phyloP scores from a whole-genome alignment of 2,113 vertebrate species.

The human (Homo sapiens) region GRCh38 chr1:113537501-113538000 shows the following conservation, averaged over 20 bases:
- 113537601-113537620: background rate
- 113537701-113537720: background rate
- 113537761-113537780: background rate
- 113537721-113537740: background rate
- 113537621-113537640: background rate
- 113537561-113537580: background rate
- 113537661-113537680: background rate
- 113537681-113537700: background rate
- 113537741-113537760: background rate
- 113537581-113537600: background rate
- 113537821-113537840: background rate
- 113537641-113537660: background rate
- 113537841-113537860: background rate
- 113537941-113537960: constrained; percentile 2
- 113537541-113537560: background rate
- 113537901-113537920: constrained; percentile 7
- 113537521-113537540: background rate
- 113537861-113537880: background rate
- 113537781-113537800: background rate
- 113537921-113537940: constrained; percentile 39
- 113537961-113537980: background rate
- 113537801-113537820: background rate
- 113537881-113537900: constrained; percentile 22
- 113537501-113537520: background rate
- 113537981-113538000: constrained; percentile 27